Conservation (phyloP, 2,113 vertebrate genomes). For the Myotis lucifugus region DNA sequence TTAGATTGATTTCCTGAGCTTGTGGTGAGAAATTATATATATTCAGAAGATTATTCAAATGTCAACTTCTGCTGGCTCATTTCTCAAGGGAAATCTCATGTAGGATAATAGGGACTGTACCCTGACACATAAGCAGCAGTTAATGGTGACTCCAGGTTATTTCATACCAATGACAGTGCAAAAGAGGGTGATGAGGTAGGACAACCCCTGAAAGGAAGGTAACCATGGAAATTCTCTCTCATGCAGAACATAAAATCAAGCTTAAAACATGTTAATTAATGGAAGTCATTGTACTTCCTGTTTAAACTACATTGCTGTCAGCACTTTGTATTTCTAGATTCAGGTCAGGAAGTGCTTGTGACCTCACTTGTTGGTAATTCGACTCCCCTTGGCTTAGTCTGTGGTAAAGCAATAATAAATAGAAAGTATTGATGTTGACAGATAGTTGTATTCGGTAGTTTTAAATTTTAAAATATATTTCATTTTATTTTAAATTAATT, state of each 20-base stretch:
- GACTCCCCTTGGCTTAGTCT: not conserved
- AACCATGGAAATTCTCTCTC: not conserved
- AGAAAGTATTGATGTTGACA: not conserved
- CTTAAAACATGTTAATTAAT: not conserved
- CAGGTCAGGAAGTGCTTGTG: no score
- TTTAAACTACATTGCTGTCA: not conserved
- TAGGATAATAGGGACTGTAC: not conserved
- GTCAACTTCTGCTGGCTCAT: not conserved
- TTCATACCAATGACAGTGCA: not conserved
- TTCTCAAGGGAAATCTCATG: not conserved
- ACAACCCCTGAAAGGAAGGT: not conserved
- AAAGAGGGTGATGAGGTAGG: not conserved
- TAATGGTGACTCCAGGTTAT: not conserved
- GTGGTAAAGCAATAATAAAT: not conserved
- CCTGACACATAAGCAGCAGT: not conserved
- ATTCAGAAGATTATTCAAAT: not conserved
- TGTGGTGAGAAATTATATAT: not conserved
- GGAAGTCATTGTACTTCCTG: not conserved
- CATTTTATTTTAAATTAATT: not conserved
- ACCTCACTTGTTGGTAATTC: not conserved
- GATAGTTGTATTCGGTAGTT: not conserved
- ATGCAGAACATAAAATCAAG: not conserved
- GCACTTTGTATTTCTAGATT: not conserved
- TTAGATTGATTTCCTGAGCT: not conserved
- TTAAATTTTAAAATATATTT: not conserved